Evolutionary conservation across 2,113 vertebrate species (phyloP).

Genomic region (Orientallactaga bullata): DNA sequence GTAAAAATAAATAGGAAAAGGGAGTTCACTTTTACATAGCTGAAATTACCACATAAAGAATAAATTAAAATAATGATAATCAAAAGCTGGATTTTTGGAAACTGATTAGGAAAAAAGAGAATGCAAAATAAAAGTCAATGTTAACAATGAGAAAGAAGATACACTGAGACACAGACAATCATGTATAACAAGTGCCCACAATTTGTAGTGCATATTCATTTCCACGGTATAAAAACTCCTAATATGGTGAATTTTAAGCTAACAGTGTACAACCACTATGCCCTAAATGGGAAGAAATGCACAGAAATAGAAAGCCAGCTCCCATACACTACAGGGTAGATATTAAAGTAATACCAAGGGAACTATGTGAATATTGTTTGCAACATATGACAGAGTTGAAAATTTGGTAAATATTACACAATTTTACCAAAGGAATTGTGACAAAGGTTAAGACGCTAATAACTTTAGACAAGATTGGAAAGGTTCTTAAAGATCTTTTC

Average conservation of each 20-base stretch:
- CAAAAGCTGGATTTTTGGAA: slow-evolving; percentile 49
- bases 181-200: not conserved
- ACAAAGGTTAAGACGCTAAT: slow-evolving; percentile 13
- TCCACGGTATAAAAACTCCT: slow-evolving; percentile 3
- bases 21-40: slow-evolving; percentile 31
- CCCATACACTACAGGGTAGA: not conserved
- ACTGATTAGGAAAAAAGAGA: slow-evolving; percentile 30
- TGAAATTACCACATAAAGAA: slow-evolving; percentile 23
- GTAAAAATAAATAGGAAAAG: not conserved
- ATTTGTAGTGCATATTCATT: slow-evolving; percentile 51
- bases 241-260: slow-evolving; percentile 43
- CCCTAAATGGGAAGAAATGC: not conserved
- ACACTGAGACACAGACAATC: not conserved
- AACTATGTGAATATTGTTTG: not conserved
- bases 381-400: slow-evolving; percentile 1
- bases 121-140: slow-evolving; percentile 26
- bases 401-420: slow-evolving; percentile 17
- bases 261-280: slow-evolving; percentile 17
- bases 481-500: slow-evolving; percentile 35
- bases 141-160: not conserved
- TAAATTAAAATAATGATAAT: slow-evolving; percentile 33
- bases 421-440: slow-evolving; percentile 40
- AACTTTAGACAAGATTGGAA: not conserved
- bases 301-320: slow-evolving; percentile 20
- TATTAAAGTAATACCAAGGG: not conserved